Base-by-base conservation (phyloP, 2,113 vertebrate species). In the Rana temporaria region DNA sequence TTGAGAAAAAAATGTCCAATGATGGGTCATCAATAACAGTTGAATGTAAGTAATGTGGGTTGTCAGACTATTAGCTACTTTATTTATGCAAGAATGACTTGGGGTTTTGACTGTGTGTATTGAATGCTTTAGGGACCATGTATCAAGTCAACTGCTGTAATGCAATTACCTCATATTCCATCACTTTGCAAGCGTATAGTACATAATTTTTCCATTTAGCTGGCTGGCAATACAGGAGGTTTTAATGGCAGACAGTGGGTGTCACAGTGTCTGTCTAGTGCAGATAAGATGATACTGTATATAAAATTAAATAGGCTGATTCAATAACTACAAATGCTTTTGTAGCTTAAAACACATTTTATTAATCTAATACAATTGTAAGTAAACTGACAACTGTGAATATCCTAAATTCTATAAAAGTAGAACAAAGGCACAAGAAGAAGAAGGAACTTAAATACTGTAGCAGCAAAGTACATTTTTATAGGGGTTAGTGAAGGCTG, bases 81-180 rank as follows among this genome's bases (percentile, higher is more conserved):
- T 82, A 81, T 66, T 74, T 74, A 82, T 82, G 62, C 80, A 82
- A 74, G 52, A 38, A 62, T 65, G 70, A 82, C 70, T 82, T 82
- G 56, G 66, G 78, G 78, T 70, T 70, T 70, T 52, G 56, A 60
- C 66, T 70, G 78, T 69, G 56, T 80, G 56, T 69, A 30, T 52
- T 71, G 78, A 60, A 71, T 62, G 60, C 78, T 71, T 26, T 48
- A n/a, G 66, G 67, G 78, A 52, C 14, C 14, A 32, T 70, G 67
- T 22, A 70, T 60, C 66, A 79, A 68, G 53, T 42, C 63, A 17
- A 32, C 55, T 79, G 57, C 57, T 42, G 55, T 48, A 69, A 79
- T 79, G 30, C 55, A 70, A 70, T 79, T 79, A 60, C 65, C 32
- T 69, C 30, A 70, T 38, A 79, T 48, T 79, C 76, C 64, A 57